A percentile compares a stretch with the other conserved stretches of the same genome.
Conservation (phyloP, 2,888 invertebrate genomes). For the Platypus cylindrus region DNA sequence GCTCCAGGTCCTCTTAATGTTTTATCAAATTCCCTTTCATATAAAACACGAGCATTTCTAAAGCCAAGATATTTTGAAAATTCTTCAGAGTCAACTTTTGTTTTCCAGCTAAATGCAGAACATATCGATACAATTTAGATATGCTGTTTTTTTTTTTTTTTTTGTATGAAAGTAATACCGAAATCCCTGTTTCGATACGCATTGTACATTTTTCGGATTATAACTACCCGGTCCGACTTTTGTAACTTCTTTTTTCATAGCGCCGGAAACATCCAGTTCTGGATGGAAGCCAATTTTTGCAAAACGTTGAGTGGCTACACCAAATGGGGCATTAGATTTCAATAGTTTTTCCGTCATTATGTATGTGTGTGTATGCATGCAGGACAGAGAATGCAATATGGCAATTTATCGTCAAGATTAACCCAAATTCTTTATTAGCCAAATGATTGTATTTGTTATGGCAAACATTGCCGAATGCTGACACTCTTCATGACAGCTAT, state of each 20-base stretch:
- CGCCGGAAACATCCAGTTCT: conserved; percentile 18
- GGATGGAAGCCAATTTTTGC: conserved; percentile 21
- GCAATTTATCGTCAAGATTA: too few relatives aligned
- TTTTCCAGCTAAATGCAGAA: conserved; percentile 21
- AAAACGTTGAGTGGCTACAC: conserved; percentile 20
- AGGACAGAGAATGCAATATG: too few relatives aligned
- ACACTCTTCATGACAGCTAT: too few relatives aligned
- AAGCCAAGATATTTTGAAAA: conserved; percentile 20
- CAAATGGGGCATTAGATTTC: conserved; percentile 18
- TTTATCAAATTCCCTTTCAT: conserved; percentile 16
- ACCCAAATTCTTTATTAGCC: too few relatives aligned
- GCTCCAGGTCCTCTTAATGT: conserved; percentile 20
- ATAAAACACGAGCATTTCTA: conserved; percentile 16
- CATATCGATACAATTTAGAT: too few relatives aligned
- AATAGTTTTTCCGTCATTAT: conserved; percentile 8
- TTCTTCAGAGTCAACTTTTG: conserved; percentile 18
- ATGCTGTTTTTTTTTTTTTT: too few relatives aligned
- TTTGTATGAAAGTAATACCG: too few relatives aligned
- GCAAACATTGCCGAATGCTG: too few relatives aligned
- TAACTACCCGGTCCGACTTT: conserved; percentile 19
- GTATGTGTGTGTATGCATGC: background rate
- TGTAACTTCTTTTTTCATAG: conserved; percentile 18
- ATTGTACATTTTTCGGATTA: conserved; percentile 13
- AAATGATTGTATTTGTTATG: too few relatives aligned
- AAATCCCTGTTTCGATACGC: conserved; percentile 16